Conservation (phyloP, 2,113 vertebrate genomes). For the Ursus arctos region DNA sequence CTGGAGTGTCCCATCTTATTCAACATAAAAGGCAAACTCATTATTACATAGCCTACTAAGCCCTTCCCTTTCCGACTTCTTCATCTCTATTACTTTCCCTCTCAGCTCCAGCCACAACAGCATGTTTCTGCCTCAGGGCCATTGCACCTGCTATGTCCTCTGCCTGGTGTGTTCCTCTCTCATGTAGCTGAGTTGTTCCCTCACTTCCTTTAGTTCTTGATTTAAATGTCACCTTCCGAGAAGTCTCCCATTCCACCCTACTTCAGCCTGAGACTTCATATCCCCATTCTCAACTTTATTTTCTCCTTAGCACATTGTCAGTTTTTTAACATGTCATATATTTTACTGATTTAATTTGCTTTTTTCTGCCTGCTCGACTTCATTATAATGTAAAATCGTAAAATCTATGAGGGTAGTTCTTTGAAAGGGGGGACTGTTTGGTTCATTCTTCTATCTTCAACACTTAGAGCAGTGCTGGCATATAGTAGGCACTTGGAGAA, state of each 20-base stretch:
- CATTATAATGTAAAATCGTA: background rate
- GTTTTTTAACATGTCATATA: background rate
- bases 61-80: background rate
- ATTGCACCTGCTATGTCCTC: background rate
- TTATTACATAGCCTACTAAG: background rate
- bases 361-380: background rate
- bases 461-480: background rate
- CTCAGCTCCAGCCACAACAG: background rate
- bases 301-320: constrained; percentile 24
- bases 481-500: background rate
- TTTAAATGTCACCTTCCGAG: background rate
- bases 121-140: background rate
- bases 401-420: background rate
- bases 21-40: background rate
- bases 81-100: background rate
- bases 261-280: background rate
- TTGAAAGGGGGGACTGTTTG: background rate
- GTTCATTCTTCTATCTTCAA: background rate
- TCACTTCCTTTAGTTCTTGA: background rate
- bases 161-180: background rate
- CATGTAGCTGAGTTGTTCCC: background rate
- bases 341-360: constrained; percentile 47
- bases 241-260: background rate
- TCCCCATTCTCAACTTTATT: background rate
- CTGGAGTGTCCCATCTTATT: background rate